Base-by-base conservation (phyloP, 1,140 invertebrate genomes). In the Lasioglossum baleicum region DNA sequence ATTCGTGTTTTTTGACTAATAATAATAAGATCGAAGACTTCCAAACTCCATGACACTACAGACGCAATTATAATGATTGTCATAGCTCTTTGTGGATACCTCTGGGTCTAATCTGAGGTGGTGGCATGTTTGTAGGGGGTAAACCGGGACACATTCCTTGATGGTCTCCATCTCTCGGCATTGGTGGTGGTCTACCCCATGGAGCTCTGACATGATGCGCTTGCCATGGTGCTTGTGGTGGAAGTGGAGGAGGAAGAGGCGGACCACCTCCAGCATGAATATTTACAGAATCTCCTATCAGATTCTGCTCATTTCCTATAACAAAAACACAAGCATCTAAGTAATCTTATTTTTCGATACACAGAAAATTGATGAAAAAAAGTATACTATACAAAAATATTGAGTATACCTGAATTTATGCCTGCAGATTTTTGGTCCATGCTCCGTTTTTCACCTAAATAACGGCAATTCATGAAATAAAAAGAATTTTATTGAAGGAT, bases 51-150 rank as follows among this genome's bases (percentile, higher is more conserved):
- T 17, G 13, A 56, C 17, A 56, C 13, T 53, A 56, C 13, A 31
- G 22, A 22, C 48, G 5, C 8, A 70, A 40, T 76, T 31, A 48
- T 35, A 48, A 13, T 48, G 10, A 48, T 7, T 78, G 22, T 64
- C 60, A 26, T 72, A 10, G 44, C 65, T 65, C 15, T 2, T 22
- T 79, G 60, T 79, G 70, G 75, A 80, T 88, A 92, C 92, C 91
- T 88, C 91, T 85, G 63, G 92, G 86, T 82, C 92, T 90, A 69
- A 92, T 88, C 73, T 92, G 92, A 22, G 92, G 92, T n/a, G 92
- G 92, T 74, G 92, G 91, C 83, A 92, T 89, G 48, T 92, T 93
- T 60, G 87, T 89, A 2, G 91, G 92, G 26, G 91, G 89, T 61
- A 90, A 85, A 13, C 85, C 78, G 2, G 89, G 89, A 79, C 88